phyloP scores from a whole-genome alignment of 2,888 invertebrate genomes.

The Drepanosiphum platanoidis region DNA sequence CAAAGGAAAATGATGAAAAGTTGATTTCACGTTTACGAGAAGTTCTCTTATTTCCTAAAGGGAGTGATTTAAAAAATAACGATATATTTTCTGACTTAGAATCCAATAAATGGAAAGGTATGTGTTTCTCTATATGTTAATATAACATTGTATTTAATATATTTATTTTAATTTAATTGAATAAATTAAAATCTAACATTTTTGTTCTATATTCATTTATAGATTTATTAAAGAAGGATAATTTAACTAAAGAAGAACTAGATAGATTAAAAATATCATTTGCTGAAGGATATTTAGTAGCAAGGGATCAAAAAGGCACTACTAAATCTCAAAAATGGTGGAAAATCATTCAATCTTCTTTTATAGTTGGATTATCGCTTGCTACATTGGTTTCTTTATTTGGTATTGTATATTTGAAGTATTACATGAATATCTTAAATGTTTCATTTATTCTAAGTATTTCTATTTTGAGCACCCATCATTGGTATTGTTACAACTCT shows the following conservation, averaged over 20 bases:
- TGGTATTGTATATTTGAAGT: slow-evolving; percentile 33
- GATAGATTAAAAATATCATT: slow-evolving; percentile 87
- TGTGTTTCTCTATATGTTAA: not conserved
- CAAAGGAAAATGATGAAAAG: slow-evolving; percentile 45
- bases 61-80: slow-evolving; percentile 26
- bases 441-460: not conserved
- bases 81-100: slow-evolving; percentile 47
- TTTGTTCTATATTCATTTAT: not conserved
- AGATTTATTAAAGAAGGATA: slow-evolving; percentile 62
- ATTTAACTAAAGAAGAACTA: slow-evolving; percentile 71
- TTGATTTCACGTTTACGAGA: slow-evolving; percentile 38
- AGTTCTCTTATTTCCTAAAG: slow-evolving; percentile 33
- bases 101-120: slow-evolving; percentile 39
- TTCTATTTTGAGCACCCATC: too few species aligned
- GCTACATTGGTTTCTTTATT: slow-evolving; percentile 43
- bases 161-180: too few species aligned
- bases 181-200: too few species aligned
- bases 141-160: not conserved
- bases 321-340: slow-evolving; percentile 71
- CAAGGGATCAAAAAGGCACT: slow-evolving; percentile 68
- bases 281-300: slow-evolving; percentile 89
- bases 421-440: not conserved
- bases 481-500: too few species aligned
- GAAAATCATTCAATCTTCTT: slow-evolving; percentile 79
- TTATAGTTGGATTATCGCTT: slow-evolving; percentile 67